Evolutionary conservation across 1,140 invertebrate genomes (phyloP).

Genomic region (Asbolus verrucosus): DNA sequence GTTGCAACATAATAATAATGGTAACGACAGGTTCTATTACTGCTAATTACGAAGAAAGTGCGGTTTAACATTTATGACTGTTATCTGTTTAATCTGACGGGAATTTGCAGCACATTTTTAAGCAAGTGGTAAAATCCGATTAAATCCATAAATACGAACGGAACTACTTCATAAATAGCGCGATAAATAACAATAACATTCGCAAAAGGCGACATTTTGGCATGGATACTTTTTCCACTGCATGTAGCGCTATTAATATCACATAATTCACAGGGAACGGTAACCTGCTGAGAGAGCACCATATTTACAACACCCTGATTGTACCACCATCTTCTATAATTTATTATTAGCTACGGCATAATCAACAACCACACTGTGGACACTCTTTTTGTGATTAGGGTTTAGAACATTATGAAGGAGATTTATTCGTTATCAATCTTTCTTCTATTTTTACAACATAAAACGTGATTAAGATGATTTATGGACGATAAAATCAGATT

Average conservation of each 20-base stretch:
- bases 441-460: too few relatives aligned
- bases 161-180: neutral
- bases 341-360: constrained; percentile 26
- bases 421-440: too few relatives aligned
- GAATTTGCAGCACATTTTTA: constrained; percentile 1
- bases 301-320: constrained; percentile 17
- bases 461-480: too few relatives aligned
- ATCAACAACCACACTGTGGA: too few relatives aligned
- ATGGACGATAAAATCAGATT: too few relatives aligned
- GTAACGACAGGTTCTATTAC: too few relatives aligned
- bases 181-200: constrained; percentile 35
- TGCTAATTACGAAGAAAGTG: constrained; percentile 26
- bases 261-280: constrained; percentile 13
- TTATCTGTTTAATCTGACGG: constrained; percentile 14
- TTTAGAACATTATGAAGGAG: too few relatives aligned
- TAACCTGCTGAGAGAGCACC: constrained; percentile 10
- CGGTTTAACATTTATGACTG: constrained; percentile 3
- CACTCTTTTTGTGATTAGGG: too few relatives aligned
- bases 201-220: constrained; percentile 30
- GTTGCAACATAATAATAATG: too few relatives aligned
- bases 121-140: constrained; percentile 13
- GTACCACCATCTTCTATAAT: constrained; percentile 4
- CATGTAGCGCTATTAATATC: constrained; percentile 26
- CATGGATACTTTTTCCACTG: constrained; percentile 17
- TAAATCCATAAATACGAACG: constrained; percentile 32